phyloP scores from a whole-genome alignment of 2,888 invertebrate species.

The Lithophane socia region DNA sequence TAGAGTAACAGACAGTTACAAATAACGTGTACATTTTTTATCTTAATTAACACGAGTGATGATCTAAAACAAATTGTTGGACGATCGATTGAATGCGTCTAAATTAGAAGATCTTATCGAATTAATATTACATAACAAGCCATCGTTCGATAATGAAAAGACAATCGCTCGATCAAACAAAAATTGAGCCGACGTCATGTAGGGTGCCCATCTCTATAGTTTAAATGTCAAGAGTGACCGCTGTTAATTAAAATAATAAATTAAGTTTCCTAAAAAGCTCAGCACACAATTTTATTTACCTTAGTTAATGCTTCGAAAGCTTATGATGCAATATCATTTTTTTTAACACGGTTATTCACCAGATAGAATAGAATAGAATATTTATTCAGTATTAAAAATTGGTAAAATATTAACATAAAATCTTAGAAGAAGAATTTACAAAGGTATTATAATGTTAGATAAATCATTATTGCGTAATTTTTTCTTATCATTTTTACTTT shows the following conservation, averaged over 20 bases:
- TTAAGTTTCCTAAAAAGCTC: background rate
- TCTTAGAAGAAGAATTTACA: too few relatives aligned
- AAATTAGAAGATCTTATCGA: constrained; percentile 82
- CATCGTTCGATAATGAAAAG: constrained; percentile 79
- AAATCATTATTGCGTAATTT: constrained; percentile 16
- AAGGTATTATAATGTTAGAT: too few relatives aligned
- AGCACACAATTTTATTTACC: background rate
- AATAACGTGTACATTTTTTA: constrained; percentile 69
- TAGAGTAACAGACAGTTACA: constrained; percentile 56
- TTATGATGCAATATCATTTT: too few relatives aligned
- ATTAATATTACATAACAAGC: constrained; percentile 84
- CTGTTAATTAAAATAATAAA: constrained; percentile 23
- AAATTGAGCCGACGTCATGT: constrained; percentile 71
- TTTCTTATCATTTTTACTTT: background rate
- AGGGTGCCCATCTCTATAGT: constrained; percentile 57
- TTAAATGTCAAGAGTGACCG: constrained; percentile 48
- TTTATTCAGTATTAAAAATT: too few relatives aligned
- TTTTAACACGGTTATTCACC: background rate
- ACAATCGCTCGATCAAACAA: constrained; percentile 81
- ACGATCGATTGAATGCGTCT: constrained; percentile 79
- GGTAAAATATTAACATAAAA: too few relatives aligned
- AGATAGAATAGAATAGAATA: too few relatives aligned
- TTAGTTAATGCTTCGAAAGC: too few relatives aligned
- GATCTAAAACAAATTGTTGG: constrained; percentile 76
- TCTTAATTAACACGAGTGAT: constrained; percentile 78